Percentiles rank a stretch among this genome's conserved stretches.
These are phyloP conservation scores for Hololepta plana DNA, from an alignment of 2,888 invertebrate genomes.

Conservation along the genomic window DNA sequence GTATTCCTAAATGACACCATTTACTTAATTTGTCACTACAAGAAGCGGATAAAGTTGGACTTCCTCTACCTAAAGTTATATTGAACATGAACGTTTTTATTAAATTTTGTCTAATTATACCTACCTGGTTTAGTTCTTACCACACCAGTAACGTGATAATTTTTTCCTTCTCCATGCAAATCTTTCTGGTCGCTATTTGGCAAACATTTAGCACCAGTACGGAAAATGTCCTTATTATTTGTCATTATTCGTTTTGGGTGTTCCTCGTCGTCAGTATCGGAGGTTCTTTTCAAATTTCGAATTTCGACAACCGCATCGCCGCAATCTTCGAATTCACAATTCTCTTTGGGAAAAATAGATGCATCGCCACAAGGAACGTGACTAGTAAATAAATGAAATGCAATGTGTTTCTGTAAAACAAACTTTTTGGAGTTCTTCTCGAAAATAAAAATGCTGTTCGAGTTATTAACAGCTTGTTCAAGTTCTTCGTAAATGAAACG, in stretches of 20 bases:
- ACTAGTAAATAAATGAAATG: constrained; percentile 72
- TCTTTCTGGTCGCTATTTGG: constrained; percentile 32
- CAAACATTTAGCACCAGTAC: constrained; percentile 85
- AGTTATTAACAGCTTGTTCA: constrained; percentile 20
- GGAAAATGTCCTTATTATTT: constrained; percentile 30
- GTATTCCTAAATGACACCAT: constrained; percentile 75
- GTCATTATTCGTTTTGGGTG: constrained; percentile 17
- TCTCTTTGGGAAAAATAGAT: constrained; percentile 52
- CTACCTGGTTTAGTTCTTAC: constrained; percentile 74
- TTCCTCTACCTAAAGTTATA: constrained; percentile 44
- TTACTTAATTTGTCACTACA: constrained; percentile 89
- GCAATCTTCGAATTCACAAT: not conserved
- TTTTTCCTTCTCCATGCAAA: constrained; percentile 32
- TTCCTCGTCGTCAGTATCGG: no score
- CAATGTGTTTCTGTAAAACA: constrained; percentile 29
- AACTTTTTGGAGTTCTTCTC: constrained; percentile 11
- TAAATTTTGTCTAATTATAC: constrained; percentile 4
- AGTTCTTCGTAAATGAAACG: constrained; percentile 56
- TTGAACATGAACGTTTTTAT: not conserved
- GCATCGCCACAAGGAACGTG: constrained; percentile 90
- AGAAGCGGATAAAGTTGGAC: constrained; percentile 73
- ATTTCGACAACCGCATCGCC: not conserved
- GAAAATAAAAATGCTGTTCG: constrained; percentile 8
- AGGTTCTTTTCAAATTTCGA: no score
- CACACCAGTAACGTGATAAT: constrained; percentile 51